Conservation (phyloP, 2,797 vertebrate species). For the Ciconia nigra region DNA sequence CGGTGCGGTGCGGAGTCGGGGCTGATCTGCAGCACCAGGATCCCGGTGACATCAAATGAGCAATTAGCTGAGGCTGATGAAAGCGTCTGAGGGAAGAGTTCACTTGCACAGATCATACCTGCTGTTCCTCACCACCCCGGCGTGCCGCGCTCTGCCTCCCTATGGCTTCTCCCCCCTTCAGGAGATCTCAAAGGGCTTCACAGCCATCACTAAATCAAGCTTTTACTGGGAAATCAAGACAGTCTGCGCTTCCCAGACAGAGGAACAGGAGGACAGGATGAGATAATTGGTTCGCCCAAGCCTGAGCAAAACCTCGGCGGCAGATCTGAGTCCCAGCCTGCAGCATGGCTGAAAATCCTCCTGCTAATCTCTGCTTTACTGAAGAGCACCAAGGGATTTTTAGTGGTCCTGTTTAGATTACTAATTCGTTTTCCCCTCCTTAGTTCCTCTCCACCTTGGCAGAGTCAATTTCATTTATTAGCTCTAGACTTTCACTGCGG, state of each 20-base stretch:
- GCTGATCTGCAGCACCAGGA: background rate
- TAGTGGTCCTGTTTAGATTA: background rate
- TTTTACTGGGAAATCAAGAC: background rate
- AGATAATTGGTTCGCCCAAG: background rate
- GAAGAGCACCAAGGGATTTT: background rate
- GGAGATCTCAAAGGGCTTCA: background rate
- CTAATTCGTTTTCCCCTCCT: background rate
- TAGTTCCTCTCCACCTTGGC: background rate
- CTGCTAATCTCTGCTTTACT: background rate
- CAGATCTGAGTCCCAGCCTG: background rate
- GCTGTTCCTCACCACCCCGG: background rate
- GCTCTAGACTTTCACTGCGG: background rate
- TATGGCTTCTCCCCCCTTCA: fast-evolving
- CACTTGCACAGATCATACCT: fast-evolving
- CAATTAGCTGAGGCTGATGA: background rate
- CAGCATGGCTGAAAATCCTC: background rate
- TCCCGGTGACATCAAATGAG: background rate
- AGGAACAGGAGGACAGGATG: background rate
- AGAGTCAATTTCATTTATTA: background rate
- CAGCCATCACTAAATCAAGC: background rate
- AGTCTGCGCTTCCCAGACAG: background rate
- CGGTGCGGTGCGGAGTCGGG: fast-evolving
- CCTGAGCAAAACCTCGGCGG: fast-evolving
- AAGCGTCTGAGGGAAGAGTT: background rate
- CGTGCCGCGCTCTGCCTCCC: fast-evolving